Conservation (phyloP, 2,888 invertebrate genomes). For the Microchrysa polita region DNA sequence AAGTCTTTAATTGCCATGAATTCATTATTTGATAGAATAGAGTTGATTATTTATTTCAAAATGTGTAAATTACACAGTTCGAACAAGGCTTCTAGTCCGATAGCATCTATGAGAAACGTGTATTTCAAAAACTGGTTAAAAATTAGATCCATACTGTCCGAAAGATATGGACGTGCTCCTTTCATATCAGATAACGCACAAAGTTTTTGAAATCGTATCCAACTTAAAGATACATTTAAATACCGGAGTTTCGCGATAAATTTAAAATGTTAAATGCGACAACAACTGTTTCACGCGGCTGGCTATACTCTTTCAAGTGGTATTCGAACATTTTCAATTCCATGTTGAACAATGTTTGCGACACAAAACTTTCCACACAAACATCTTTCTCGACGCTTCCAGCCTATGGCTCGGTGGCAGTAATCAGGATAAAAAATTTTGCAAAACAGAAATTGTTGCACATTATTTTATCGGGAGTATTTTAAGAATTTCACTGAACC, state of each 20-base stretch:
- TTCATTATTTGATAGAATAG: neutral
- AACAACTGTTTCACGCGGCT: conserved; percentile 5
- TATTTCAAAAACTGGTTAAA: neutral
- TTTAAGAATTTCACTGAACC: conserved; percentile 7
- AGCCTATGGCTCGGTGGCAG: neutral
- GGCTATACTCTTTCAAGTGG: conserved; percentile 10
- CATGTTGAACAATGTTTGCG: conserved; percentile 4
- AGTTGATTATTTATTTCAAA: neutral
- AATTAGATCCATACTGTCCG: neutral
- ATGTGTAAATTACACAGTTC: neutral
- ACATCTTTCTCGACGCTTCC: neutral
- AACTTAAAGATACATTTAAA: conserved; percentile 25
- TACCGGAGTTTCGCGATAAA: conserved; percentile 10
- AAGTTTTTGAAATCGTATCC: neutral
- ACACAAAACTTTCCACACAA: neutral
- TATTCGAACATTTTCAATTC: neutral
- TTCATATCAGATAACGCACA: neutral
- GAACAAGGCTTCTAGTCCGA: neutral
- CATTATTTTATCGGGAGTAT: neutral
- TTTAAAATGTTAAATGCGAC: conserved; percentile 28
- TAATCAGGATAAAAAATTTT: neutral
- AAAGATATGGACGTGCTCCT: no score
- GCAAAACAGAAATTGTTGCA: conserved; percentile 5
- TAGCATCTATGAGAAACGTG: neutral
- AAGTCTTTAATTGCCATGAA: no score